Conservation (phyloP, 2,113 vertebrate species). For the Periophthalmus modestus region DNA sequence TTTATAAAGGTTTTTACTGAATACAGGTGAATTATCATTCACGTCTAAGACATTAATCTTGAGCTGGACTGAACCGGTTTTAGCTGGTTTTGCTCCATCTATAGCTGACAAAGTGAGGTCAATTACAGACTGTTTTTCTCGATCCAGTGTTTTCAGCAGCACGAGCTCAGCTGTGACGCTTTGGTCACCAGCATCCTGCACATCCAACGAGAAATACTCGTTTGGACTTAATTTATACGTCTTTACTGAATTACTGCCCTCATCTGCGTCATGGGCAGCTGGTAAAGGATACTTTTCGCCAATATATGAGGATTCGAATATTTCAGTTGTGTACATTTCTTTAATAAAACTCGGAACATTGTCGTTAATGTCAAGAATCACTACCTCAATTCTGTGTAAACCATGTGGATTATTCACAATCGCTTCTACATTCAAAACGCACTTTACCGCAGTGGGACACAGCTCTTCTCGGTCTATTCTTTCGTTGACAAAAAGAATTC, state of each 20-base stretch:
- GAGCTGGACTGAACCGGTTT: conserved; percentile 42
- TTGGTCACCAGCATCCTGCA: conserved; percentile 33
- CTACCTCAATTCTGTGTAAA: conserved; percentile 68
- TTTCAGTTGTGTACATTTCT: conserved; percentile 11
- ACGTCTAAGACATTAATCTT: conserved; percentile 50
- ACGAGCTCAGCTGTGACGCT: conserved; percentile 42
- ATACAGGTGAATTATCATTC: conserved; percentile 59
- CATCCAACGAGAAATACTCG: conserved; percentile 42
- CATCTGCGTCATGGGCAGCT: conserved; percentile 43
- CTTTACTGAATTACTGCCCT: conserved; percentile 35
- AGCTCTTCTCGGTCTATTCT: conserved; percentile 76
- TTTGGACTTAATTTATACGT: conserved; percentile 27
- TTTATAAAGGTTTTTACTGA: conserved; percentile 52
- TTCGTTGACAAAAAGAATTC: conserved; percentile 65
- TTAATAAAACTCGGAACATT: conserved; percentile 64
- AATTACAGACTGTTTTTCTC: conserved; percentile 48
- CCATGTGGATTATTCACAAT: conserved; percentile 63
- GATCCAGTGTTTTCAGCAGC: conserved; percentile 56
- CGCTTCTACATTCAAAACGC: conserved; percentile 70
- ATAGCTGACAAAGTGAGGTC: conserved; percentile 48
- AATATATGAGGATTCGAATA: conserved; percentile 15
- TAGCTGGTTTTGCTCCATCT: conserved; percentile 60
- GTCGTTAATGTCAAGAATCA: conserved; percentile 76
- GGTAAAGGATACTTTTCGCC: conserved; percentile 49
- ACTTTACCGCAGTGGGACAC: conserved; percentile 64